A percentile compares a stretch with the other conserved stretches of the same genome.
phyloP scores from a whole-genome alignment of 2,113 vertebrate genomes.

The Cepphus grylle region DNA sequence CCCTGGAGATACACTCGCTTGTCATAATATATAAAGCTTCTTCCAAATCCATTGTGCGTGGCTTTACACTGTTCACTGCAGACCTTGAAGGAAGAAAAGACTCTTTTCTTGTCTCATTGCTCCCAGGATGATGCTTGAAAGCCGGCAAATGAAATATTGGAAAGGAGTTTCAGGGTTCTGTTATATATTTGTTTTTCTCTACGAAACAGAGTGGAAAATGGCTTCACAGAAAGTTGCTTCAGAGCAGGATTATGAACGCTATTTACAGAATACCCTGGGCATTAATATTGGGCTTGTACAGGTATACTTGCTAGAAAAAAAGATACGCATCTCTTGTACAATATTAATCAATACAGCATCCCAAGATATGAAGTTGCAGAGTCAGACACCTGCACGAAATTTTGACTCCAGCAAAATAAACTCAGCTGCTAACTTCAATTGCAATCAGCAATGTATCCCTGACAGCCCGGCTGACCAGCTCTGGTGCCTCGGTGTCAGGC shows the following conservation, averaged over 20 bases:
- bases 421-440: background rate
- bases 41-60: slow-evolving; percentile 6
- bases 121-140: slow-evolving; percentile 58
- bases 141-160: slow-evolving; percentile 31
- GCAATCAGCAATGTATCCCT: background rate
- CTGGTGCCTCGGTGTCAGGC: background rate
- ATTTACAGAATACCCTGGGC: slow-evolving; percentile 37
- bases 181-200: slow-evolving; percentile 56
- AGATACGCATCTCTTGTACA: background rate
- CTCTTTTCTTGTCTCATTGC: slow-evolving; percentile 62
- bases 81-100: slow-evolving; percentile 55
- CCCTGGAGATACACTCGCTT: slow-evolving; percentile 55
- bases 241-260: slow-evolving; percentile 24
- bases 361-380: background rate
- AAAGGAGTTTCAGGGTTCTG: background rate
- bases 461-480: background rate
- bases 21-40: slow-evolving; percentile 62
- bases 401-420: background rate
- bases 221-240: slow-evolving; percentile 39
- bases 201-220: slow-evolving; percentile 48
- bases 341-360: slow-evolving; percentile 34
- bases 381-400: background rate
- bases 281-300: slow-evolving; percentile 38
- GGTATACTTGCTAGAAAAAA: background rate
- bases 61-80: slow-evolving; percentile 35